Evolutionary conservation across 1,140 invertebrate species (phyloP).

Genomic region (Vanessa tameamea): DNA sequence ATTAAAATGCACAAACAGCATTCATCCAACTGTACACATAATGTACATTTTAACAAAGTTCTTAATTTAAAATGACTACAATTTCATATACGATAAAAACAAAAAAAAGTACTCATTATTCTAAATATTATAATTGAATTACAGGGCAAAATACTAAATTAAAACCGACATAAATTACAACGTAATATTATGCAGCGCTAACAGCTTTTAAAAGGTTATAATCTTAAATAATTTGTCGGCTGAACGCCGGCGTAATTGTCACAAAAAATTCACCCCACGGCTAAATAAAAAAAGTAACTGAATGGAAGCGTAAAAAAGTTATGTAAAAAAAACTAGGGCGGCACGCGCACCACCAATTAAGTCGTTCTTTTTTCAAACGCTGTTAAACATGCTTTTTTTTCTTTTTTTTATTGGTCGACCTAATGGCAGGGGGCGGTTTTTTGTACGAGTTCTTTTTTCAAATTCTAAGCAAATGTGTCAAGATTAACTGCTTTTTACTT

Average conservation of each 20-base stretch:
- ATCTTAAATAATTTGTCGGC: conserved; percentile 66
- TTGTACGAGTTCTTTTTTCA: conserved; percentile 52
- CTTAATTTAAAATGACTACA: not conserved
- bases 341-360: conserved; percentile 75
- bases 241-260: conserved; percentile 57
- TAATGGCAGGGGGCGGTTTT: conserved; percentile 63
- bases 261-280: conserved; percentile 75
- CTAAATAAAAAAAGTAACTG: conserved; percentile 31
- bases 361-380: conserved; percentile 66
- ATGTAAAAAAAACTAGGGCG: conserved; percentile 57
- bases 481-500: conserved; percentile 63
- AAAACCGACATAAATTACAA: conserved; percentile 39
- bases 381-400: conserved; percentile 57
- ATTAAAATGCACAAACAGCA: not conserved
- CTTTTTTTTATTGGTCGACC: conserved; percentile 70
- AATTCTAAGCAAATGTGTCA: conserved; percentile 49
- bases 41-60: not conserved
- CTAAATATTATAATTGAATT: conserved; percentile 10
- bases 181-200: conserved; percentile 51
- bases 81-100: not conserved
- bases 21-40: not conserved
- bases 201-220: conserved; percentile 60
- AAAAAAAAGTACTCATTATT: conserved; percentile 18
- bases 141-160: conserved; percentile 25
- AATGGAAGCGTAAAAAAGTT: conserved; percentile 48